Base-by-base conservation (phyloP, 2,888 invertebrate genomes). In the Griposia aprilina region DNA sequence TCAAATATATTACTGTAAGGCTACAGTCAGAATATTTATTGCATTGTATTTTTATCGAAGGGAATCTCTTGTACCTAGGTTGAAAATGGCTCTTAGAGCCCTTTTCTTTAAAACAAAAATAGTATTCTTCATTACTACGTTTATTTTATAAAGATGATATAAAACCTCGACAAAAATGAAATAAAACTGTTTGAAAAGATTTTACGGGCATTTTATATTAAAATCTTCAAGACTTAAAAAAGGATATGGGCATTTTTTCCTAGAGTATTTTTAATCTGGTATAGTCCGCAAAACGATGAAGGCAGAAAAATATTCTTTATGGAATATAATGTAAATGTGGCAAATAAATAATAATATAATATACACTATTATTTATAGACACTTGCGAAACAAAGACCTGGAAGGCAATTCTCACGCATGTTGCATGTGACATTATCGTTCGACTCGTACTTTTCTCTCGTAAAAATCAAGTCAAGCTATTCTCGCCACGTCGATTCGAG, bases 151-250 rank as follows among this genome's bases (percentile, higher is more conserved):
- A 72, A 76, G 65, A 59, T 74, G 52, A 52, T 67, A 85, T 70
- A 50, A 86, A 86, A 80, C 36, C 36, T 36, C 26, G 15, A 73
- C n/a, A 26, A 57, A 73, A 74, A 76, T 57, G 10, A 66, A 78
- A 86, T 86, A 74, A 72, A 74, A 78, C 52, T 45, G 60, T 67
- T 55, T n/a, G 17, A 23, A 82, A 66, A 75, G 70, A 74, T 76
- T 88, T 82, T 60, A 79, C 60, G 48, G 55, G 17, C 52, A 41
- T 74, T 85, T 82, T 30, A 75, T 76, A 87, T 78, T 80, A 78
- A 77, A 80, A 85, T 86, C 68, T 87, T 78, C 60, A 67, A 62
- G 57, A 78, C 26, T 78, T 70, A 48, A 63, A 41, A 30, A 45
- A n/a, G 30, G 70, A 55, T 26, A 62, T 45, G 48, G 65, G 55